Conservation (phyloP, 2,113 vertebrate genomes). For the Piprites chloris region DNA sequence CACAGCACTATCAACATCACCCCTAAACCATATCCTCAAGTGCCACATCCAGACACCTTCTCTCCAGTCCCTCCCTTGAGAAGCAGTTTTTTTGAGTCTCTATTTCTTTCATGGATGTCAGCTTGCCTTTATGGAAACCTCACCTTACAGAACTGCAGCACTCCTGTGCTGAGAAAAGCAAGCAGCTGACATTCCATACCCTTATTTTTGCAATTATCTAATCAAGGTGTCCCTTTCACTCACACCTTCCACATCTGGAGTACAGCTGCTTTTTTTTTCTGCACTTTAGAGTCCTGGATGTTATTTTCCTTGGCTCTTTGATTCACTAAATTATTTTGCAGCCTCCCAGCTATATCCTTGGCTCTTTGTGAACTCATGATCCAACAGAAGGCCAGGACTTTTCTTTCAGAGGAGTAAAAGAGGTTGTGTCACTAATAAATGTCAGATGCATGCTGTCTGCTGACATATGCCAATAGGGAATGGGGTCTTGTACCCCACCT, state of each 20-base stretch:
- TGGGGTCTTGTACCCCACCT: neutral
- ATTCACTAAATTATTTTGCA: neutral
- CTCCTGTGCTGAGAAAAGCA: neutral
- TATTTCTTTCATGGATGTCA: neutral
- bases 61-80: neutral
- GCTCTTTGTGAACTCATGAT: neutral
- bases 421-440: neutral
- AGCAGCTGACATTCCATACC: neutral
- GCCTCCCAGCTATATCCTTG: neutral
- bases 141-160: neutral
- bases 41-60: neutral
- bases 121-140: neutral
- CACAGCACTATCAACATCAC: neutral
- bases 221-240: neutral
- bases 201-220: neutral
- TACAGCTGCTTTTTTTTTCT: neutral
- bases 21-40: neutral
- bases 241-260: neutral
- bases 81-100: neutral
- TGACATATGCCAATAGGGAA: accelerated
- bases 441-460: neutral
- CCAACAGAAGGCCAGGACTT: neutral
- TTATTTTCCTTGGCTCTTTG: neutral
- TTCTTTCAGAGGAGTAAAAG: neutral
- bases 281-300: neutral